Evolutionary conservation across 2,797 vertebrate species (phyloP).

Genomic region (Hypotaenidia okinawae): DNA sequence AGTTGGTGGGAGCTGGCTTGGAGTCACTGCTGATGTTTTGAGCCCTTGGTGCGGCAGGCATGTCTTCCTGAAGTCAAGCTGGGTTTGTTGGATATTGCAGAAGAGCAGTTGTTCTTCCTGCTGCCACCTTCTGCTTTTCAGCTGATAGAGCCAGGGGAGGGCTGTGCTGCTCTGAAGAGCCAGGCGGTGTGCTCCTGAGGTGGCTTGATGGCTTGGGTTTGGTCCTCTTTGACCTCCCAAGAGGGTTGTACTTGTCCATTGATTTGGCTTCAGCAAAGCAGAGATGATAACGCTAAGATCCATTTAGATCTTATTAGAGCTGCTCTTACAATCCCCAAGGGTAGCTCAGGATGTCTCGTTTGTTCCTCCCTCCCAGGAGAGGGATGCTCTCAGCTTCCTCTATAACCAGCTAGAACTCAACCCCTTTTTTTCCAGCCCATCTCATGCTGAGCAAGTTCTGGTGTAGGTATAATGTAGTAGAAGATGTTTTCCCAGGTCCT

Average conservation of each 20-base stretch:
- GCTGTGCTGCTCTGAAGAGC: not conserved
- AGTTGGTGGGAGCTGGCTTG: not conserved
- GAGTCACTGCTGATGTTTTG: rapidly evolving
- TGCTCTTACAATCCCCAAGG: not conserved
- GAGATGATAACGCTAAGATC: not conserved
- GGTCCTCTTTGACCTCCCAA: not conserved
- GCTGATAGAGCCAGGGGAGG: not conserved
- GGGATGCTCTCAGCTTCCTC: not conserved
- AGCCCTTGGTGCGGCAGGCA: not conserved
- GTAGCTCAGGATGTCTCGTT: not conserved
- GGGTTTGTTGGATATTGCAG: not conserved
- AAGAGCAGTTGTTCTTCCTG: not conserved
- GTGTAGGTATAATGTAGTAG: not conserved
- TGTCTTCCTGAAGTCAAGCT: rapidly evolving
- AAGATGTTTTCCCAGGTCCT: not conserved
- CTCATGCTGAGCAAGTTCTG: not conserved
- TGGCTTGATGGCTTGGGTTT: not conserved
- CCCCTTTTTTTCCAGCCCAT: not conserved
- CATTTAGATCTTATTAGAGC: not conserved
- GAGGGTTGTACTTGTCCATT: not conserved
- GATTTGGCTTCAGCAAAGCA: not conserved
- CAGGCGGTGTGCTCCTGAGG: not conserved
- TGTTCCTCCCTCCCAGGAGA: not conserved
- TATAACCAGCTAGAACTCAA: not conserved
- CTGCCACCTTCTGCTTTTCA: not conserved